These are phyloP conservation scores for Chrysomallon squamiferum DNA, from an alignment of 1,140 invertebrate species.

Conservation along the genomic window DNA sequence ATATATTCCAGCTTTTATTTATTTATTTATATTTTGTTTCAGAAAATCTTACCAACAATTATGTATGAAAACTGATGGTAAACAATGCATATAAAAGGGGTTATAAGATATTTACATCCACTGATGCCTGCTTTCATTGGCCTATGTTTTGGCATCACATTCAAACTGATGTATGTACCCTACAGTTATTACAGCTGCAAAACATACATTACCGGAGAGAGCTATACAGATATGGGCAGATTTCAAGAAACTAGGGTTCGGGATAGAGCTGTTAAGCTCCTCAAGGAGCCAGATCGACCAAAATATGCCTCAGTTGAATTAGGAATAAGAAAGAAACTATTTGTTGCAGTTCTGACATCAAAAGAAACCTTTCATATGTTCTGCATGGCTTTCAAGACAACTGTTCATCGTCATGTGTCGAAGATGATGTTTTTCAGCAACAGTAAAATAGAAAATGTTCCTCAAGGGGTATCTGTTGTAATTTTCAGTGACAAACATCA, in stretches of 20 bases:
- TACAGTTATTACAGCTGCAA: slow-evolving; percentile 55
- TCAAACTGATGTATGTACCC: slow-evolving; percentile 54
- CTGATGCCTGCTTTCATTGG: slow-evolving; percentile 47
- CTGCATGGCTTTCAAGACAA: slow-evolving; percentile 81
- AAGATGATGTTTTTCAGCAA: slow-evolving; percentile 80
- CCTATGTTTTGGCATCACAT: slow-evolving; percentile 49
- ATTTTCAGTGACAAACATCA: slow-evolving; percentile 56
- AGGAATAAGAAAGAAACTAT: slow-evolving; percentile 87
- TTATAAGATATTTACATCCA: slow-evolving; percentile 18
- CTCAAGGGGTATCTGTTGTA: slow-evolving; percentile 54
- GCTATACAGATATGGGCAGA: slow-evolving; percentile 30
- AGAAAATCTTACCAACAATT: too few species aligned
- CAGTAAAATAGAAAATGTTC: slow-evolving; percentile 66
- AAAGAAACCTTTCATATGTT: slow-evolving; percentile 74
- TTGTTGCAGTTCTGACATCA: slow-evolving; percentile 82
- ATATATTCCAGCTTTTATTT: too few species aligned
- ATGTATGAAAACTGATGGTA: too few species aligned
- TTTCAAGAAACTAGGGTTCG: slow-evolving; percentile 31
- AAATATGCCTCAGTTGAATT: slow-evolving; percentile 92
- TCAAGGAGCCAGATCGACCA: slow-evolving; percentile 69
- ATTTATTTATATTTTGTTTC: too few species aligned
- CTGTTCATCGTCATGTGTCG: slow-evolving; percentile 78
- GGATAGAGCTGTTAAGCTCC: slow-evolving; percentile 14
- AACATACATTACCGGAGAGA: slow-evolving; percentile 18
- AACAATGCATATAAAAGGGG: too few species aligned